phyloP scores from a whole-genome alignment of 2,113 vertebrate genomes.

The Spea multiplicata region DNA sequence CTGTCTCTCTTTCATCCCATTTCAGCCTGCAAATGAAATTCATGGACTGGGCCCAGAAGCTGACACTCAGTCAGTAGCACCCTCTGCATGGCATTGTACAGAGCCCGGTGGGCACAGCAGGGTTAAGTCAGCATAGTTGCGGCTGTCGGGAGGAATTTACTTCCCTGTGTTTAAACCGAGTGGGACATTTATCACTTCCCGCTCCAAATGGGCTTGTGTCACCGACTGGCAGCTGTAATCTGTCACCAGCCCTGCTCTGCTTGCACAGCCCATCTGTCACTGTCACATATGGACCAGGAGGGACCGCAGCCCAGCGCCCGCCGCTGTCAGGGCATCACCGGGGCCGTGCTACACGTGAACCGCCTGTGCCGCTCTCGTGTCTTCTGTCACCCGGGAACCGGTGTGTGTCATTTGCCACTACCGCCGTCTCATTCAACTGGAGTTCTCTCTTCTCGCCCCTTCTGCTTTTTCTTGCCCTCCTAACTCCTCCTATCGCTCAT shows the following conservation, averaged over 20 bases:
- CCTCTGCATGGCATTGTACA: background rate
- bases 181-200: conserved; percentile 47
- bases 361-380: conserved; percentile 2
- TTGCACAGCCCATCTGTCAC: conserved; percentile 38
- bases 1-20: background rate
- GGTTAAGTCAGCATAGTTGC: conserved; percentile 23
- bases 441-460: background rate
- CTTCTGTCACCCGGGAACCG: background rate
- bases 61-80: conserved; percentile 3
- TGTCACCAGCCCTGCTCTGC: conserved; percentile 33
- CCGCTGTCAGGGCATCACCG: conserved; percentile 36
- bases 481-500: background rate
- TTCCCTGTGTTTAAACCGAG: conserved; percentile 47
- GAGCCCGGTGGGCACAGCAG: background rate
- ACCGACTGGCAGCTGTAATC: conserved; percentile 40
- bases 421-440: background rate
- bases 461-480: background rate
- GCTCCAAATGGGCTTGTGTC: conserved; percentile 47
- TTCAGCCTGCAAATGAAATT: too few relatives aligned
- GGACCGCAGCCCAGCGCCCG: background rate
- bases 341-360: background rate
- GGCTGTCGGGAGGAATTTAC: conserved; percentile 40
- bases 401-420: background rate
- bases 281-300: conserved; percentile 32
- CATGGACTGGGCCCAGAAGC: background rate